phyloP scores from a whole-genome alignment of 2,888 invertebrate species.

The Paralinhomoeus sp. region DNA sequence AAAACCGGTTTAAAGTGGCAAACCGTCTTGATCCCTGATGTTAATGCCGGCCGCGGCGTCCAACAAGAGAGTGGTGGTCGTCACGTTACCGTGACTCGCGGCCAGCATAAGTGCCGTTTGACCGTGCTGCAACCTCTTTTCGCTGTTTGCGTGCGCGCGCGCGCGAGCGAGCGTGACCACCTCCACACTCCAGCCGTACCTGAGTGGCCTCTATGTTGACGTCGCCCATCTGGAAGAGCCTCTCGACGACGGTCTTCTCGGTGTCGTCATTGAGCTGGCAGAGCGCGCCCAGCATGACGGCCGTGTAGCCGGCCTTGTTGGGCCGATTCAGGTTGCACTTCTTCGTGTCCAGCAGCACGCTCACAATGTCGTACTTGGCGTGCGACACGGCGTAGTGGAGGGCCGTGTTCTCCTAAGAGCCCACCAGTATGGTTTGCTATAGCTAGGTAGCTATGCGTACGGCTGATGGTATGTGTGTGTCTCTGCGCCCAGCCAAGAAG shows the following conservation, averaged over 20 bases:
- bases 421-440: background rate
- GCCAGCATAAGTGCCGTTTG: constrained; percentile 80
- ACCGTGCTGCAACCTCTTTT: constrained; percentile 51
- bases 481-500: too few relatives aligned
- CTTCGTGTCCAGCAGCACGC: constrained; percentile 60
- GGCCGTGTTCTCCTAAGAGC: constrained; percentile 54
- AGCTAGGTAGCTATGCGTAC: too few relatives aligned
- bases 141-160: too few relatives aligned
- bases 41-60: constrained; percentile 65
- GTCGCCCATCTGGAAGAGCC: constrained; percentile 59
- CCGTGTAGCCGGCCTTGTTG: constrained; percentile 68
- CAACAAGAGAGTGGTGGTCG: constrained; percentile 54
- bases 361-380: constrained; percentile 69
- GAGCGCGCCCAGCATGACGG: constrained; percentile 65
- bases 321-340: constrained; percentile 59
- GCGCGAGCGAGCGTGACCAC: too few relatives aligned
- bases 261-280: constrained; percentile 51
- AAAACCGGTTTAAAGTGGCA: too few relatives aligned
- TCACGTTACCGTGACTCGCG: constrained; percentile 59
- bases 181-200: too few relatives aligned
- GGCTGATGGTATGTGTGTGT: too few relatives aligned
- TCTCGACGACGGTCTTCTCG: constrained; percentile 51
- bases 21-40: constrained; percentile 41
- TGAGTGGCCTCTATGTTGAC: constrained; percentile 61
- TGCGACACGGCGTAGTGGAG: constrained; percentile 79